Evolutionary conservation across 2,113 vertebrate genomes (phyloP).

Genomic region (Mystacornis crossleyi): DNA sequence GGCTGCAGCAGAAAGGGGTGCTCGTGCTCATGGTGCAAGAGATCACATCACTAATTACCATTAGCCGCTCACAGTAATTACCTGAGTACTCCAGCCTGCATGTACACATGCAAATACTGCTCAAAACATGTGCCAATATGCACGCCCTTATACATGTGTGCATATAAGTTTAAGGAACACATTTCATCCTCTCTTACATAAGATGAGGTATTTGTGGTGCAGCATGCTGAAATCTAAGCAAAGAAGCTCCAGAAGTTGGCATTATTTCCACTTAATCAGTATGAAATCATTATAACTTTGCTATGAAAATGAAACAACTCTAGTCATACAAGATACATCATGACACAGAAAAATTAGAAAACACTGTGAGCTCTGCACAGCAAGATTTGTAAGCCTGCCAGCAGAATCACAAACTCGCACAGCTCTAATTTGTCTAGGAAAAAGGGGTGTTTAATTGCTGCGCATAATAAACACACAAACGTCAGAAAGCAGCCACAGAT

Average conservation of each 20-base stretch:
- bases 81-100: not conserved
- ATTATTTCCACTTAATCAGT: conserved; percentile 51
- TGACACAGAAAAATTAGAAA: conserved; percentile 69
- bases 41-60: not conserved
- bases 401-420: conserved; percentile 35
- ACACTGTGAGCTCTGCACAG: conserved; percentile 4
- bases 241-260: not conserved
- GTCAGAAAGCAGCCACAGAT: not conserved
- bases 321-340: conserved; percentile 48
- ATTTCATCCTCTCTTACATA: not conserved
- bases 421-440: conserved; percentile 51
- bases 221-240: not conserved
- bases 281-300: conserved; percentile 54
- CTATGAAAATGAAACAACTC: conserved; percentile 66
- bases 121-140: not conserved
- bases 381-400: conserved; percentile 62
- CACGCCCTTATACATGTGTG: not conserved
- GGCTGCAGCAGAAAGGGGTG: not conserved
- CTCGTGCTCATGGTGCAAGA: not conserved
- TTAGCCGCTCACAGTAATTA: not conserved
- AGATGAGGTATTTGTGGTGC: not conserved
- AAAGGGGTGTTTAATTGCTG: conserved; percentile 57
- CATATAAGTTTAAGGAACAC: not conserved
- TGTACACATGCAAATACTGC: not conserved
- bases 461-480: conserved; percentile 27